Evolutionary conservation across 1,140 invertebrate genomes (phyloP).

Genomic region (Chrysoperla carnea): DNA sequence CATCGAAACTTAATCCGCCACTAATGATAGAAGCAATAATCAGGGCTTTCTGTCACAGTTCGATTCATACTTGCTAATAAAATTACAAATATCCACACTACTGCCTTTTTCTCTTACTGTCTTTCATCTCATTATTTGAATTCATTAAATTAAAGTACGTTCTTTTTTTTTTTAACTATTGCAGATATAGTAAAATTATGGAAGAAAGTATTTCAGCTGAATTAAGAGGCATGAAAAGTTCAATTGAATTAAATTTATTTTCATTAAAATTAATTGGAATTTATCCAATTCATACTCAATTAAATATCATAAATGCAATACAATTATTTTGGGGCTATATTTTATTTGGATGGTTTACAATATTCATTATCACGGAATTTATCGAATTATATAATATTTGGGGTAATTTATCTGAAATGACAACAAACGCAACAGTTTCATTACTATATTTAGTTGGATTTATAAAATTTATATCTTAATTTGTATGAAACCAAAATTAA

Average conservation of each 20-base stretch:
- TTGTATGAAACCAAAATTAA: slow-evolving; percentile 4
- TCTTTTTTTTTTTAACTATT: too few species aligned
- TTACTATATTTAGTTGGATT: slow-evolving; percentile 9
- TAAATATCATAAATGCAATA: slow-evolving; percentile 6
- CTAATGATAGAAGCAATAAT: too few species aligned
- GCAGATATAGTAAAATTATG: too few species aligned
- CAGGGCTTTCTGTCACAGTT: too few species aligned
- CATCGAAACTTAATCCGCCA: too few species aligned
- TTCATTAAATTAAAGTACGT: too few species aligned
- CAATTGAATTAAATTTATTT: slow-evolving; percentile 4
- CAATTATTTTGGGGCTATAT: slow-evolving; percentile 2
- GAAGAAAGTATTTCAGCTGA: too few species aligned
- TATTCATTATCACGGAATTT: slow-evolving; percentile 10
- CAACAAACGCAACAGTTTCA: slow-evolving; percentile 10
- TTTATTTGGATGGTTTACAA: slow-evolving; percentile 6
- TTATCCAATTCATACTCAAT: slow-evolving; percentile 8
- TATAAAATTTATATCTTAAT: slow-evolving; percentile 8
- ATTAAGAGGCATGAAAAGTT: too few species aligned
- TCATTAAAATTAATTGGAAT: slow-evolving; percentile 8
- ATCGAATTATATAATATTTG: slow-evolving; percentile 9
- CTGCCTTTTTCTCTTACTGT: too few species aligned
- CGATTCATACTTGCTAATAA: too few species aligned
- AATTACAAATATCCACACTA: too few species aligned
- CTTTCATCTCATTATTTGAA: too few species aligned
- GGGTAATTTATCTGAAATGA: slow-evolving; percentile 10